phyloP scores from a whole-genome alignment of 2,113 vertebrate species.

The Seriola aureovittata region DNA sequence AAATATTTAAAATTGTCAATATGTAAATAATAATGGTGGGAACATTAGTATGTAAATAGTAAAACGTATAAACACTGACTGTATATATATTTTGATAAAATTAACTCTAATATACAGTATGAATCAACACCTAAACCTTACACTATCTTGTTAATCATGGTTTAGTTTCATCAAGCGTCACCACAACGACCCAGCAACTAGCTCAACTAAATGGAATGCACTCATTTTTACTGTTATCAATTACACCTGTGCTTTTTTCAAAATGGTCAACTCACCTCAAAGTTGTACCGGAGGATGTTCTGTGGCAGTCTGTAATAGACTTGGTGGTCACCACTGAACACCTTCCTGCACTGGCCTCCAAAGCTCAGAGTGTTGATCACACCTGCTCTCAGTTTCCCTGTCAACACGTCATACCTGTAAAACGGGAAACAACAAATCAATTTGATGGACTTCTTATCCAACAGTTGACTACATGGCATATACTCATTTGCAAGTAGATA shows the following conservation, averaged over 20 bases:
- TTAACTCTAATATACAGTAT: too few relatives aligned
- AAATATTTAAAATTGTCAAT: too few relatives aligned
- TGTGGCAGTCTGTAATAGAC: slow-evolving; percentile 89
- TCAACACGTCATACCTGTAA: slow-evolving; percentile 87
- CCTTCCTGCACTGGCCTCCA: slow-evolving; percentile 92
- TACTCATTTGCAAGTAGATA: too few relatives aligned
- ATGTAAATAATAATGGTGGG: too few relatives aligned
- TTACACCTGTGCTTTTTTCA: too few relatives aligned
- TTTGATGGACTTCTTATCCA: background rate
- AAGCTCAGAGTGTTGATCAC: slow-evolving; percentile 93
- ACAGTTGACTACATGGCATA: background rate
- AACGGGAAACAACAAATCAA: background rate
- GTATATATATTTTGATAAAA: too few relatives aligned
- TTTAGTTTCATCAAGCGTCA: too few relatives aligned
- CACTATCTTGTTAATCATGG: too few relatives aligned
- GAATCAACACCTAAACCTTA: too few relatives aligned
- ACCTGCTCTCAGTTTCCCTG: slow-evolving; percentile 81
- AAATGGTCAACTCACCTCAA: slow-evolving; percentile 84
- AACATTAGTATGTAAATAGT: too few relatives aligned
- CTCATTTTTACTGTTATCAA: background rate
- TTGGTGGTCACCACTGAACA: slow-evolving; percentile 87
- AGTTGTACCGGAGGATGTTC: slow-evolving; percentile 90
- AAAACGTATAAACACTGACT: too few relatives aligned
- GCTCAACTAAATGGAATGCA: background rate
- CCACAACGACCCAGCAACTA: background rate